Evolutionary conservation across 2,888 invertebrate species (phyloP).

Genomic region (Nipponacmea schrenckii): DNA sequence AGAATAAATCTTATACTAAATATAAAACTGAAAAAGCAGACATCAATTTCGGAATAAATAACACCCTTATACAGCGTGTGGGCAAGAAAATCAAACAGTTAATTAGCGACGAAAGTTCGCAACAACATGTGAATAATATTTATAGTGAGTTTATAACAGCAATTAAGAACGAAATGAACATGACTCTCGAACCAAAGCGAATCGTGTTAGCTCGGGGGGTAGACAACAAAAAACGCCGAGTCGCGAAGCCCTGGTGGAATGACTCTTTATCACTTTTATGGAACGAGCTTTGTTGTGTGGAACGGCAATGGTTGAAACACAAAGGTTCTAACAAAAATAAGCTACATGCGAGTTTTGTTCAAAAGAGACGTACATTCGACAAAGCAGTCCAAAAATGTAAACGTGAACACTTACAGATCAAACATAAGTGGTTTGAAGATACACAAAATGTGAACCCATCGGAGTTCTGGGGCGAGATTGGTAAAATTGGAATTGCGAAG

Average conservation of each 20-base stretch:
- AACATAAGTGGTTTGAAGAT: neutral
- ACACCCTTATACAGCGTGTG: too few relatives aligned
- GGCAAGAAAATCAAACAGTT: too few relatives aligned
- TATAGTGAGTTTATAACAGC: too few relatives aligned
- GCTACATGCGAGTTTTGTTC: neutral
- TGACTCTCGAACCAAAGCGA: neutral
- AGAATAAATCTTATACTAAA: too few relatives aligned
- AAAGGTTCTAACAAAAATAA: neutral
- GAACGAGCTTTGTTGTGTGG: neutral
- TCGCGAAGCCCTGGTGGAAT: neutral
- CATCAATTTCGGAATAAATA: too few relatives aligned
- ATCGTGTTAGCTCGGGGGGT: neutral
- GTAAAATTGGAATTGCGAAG: neutral
- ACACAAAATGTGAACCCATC: neutral
- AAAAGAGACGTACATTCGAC: neutral
- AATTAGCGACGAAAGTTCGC: too few relatives aligned
- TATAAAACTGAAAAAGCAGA: too few relatives aligned
- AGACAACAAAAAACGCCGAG: neutral
- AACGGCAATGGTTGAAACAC: neutral
- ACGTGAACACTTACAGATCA: too few relatives aligned
- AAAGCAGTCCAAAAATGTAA: slow-evolving; percentile 2
- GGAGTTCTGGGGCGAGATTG: neutral
- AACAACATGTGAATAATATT: too few relatives aligned
- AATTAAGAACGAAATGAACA: too few relatives aligned
- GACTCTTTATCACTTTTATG: neutral